Percentiles rank a stretch among this genome's conserved stretches.
These are phyloP conservation scores for Opisthograptis luteolata DNA, from an alignment of 2,888 invertebrate genomes.

Conservation along the genomic window DNA sequence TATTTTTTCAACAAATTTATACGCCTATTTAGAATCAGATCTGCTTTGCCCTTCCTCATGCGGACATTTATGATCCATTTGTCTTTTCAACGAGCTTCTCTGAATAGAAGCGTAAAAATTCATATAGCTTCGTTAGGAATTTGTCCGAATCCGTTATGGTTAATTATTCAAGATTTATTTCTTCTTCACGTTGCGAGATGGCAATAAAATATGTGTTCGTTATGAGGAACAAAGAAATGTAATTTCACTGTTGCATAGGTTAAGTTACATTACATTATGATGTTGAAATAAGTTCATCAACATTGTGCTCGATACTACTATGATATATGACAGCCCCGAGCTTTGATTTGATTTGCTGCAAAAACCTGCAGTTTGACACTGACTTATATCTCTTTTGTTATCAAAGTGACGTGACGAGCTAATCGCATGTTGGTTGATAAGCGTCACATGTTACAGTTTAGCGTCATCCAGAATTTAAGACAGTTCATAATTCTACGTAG, in stretches of 20 bases:
- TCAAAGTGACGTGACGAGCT: no score
- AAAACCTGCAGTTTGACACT: no score
- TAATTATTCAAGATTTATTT: conserved; percentile 21
- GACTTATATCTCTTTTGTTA: no score
- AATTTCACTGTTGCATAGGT: conserved; percentile 14
- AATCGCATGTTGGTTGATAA: no score
- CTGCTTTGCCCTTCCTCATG: conserved; percentile 27
- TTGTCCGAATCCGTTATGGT: conserved; percentile 22
- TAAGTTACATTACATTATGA: background rate
- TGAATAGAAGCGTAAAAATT: conserved; percentile 22
- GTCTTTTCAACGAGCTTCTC: conserved; percentile 18
- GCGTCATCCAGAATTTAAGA: no score
- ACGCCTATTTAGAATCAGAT: no score
- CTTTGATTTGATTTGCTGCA: no score
- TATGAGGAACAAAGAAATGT: conserved; percentile 21
- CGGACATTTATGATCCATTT: conserved; percentile 39
- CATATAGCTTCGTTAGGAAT: conserved; percentile 15
- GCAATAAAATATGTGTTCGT: conserved; percentile 14
- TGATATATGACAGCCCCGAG: no score
- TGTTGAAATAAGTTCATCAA: conserved; percentile 6
- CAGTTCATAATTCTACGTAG: no score
- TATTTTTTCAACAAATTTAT: no score
- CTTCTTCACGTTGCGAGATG: conserved; percentile 18
- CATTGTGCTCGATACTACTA: no score
- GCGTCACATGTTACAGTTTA: no score